Percentiles rank a stretch among this genome's conserved stretches.
These are phyloP conservation scores for Mobula birostris DNA, from an alignment of 2,113 vertebrate genomes.

Conservation along the genomic window DNA sequence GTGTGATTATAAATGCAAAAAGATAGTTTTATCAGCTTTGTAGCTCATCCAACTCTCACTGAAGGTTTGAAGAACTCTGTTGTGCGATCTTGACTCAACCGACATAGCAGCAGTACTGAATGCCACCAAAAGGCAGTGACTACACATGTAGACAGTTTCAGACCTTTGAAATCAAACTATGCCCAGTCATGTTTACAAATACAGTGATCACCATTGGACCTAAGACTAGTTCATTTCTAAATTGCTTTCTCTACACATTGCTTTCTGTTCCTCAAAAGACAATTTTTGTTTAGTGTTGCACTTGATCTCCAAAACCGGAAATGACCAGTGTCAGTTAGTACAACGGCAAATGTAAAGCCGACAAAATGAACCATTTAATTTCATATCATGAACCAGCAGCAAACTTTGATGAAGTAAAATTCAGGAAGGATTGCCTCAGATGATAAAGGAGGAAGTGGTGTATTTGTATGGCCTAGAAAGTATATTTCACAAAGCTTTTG, in stretches of 20 bases:
- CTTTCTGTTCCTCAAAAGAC: background rate
- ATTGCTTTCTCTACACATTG: background rate
- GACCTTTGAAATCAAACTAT: background rate
- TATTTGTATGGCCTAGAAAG: background rate
- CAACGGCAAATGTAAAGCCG: background rate
- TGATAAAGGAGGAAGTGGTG: background rate
- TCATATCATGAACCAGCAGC: background rate
- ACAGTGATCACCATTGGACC: background rate
- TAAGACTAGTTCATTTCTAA: background rate
- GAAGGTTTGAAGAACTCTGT: background rate
- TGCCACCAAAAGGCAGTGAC: background rate
- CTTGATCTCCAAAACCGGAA: background rate
- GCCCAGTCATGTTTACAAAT: background rate
- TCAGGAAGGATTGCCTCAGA: background rate
- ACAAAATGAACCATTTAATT: background rate
- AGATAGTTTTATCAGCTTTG: background rate
- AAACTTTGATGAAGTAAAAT: background rate
- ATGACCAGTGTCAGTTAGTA: background rate
- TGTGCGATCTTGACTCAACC: background rate
- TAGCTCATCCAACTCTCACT: background rate
- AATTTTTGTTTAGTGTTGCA: background rate
- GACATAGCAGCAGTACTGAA: background rate
- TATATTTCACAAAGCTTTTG: too few species aligned
- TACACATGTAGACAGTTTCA: background rate
- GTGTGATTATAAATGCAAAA: background rate